Conservation (phyloP, 2,113 vertebrate species). For the Cisticola juncidis region DNA sequence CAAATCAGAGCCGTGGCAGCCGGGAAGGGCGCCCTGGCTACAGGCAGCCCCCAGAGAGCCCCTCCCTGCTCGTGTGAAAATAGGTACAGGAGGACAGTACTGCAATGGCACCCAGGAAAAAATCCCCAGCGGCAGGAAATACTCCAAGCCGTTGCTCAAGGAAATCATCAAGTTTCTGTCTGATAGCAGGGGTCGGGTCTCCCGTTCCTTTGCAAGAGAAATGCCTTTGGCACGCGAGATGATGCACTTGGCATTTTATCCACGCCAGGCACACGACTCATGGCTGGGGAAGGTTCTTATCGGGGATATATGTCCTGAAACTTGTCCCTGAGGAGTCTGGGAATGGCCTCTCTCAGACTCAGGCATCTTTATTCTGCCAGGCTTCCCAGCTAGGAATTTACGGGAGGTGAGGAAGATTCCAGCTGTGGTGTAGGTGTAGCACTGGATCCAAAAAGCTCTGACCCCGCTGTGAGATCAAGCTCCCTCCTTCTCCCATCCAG, state of each 20-base stretch:
- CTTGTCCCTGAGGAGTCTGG: not conserved
- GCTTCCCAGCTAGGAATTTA: not conserved
- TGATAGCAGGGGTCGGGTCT: fast-evolving
- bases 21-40: not conserved
- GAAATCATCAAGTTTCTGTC: not conserved
- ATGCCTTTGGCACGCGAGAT: not conserved
- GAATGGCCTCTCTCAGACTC: not conserved
- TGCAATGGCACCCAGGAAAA: not conserved
- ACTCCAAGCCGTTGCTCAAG: not conserved
- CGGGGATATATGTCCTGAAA: not conserved
- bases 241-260: not conserved
- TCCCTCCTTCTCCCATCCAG: not conserved
- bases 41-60: not conserved
- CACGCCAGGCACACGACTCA: fast-evolving
- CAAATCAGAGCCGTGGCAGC: not conserved
- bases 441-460: not conserved
- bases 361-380: not conserved
- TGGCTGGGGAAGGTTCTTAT: not conserved
- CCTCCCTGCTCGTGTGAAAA: not conserved
- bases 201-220: not conserved
- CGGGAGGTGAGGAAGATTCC: not conserved
- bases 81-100: not conserved
- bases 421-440: not conserved
- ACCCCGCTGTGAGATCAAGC: not conserved
- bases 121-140: not conserved